These are phyloP conservation scores for Micronycteris hirsuta DNA, from an alignment of 2,113 vertebrate species.

Conservation along the genomic window DNA sequence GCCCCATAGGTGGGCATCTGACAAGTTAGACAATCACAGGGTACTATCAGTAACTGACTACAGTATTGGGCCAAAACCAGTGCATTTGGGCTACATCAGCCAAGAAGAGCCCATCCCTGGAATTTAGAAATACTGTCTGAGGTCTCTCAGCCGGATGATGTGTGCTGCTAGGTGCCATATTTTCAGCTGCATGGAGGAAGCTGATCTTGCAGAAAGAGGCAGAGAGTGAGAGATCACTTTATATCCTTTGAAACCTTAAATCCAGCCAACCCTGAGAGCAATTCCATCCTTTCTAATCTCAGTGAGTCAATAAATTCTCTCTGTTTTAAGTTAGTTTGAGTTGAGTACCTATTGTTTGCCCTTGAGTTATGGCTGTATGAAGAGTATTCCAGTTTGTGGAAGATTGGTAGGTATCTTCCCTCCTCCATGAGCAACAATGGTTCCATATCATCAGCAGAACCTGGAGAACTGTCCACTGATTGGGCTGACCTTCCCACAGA, in stretches of 20 bases:
- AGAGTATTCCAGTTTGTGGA: not conserved
- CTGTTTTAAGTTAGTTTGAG: not conserved
- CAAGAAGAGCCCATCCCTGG: not conserved
- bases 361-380: not conserved
- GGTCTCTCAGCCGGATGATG: not conserved
- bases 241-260: not conserved
- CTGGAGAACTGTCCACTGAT: not conserved
- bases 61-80: not conserved
- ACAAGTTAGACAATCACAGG: not conserved
- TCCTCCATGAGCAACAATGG: not conserved
- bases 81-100: not conserved
- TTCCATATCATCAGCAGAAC: not conserved
- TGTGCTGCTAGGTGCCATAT: not conserved
- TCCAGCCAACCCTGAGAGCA: not conserved
- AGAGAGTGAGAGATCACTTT: not conserved
- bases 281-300: not conserved
- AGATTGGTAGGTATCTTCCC: not conserved
- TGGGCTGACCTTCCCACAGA: not conserved
- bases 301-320: not conserved
- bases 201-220: not conserved
- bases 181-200: not conserved
- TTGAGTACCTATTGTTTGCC: not conserved
- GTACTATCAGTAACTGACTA: not conserved
- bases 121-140: not conserved
- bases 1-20: not conserved